Conservation (phyloP, 2,797 vertebrate species). For the Enteromius fasciolatus region DNA sequence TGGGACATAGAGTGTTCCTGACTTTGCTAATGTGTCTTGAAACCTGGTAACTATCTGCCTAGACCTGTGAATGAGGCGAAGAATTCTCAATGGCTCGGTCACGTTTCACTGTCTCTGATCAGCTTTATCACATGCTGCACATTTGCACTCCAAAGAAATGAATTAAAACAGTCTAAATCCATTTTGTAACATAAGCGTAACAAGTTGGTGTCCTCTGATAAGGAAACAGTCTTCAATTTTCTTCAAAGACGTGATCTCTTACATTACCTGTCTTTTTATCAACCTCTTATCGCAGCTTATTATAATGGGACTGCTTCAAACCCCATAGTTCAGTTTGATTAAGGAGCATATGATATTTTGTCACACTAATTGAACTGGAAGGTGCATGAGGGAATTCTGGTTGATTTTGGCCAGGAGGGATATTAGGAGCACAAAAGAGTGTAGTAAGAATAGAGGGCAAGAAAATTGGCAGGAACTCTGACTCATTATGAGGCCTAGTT, state of each 20-base stretch:
- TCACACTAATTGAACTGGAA: constrained; percentile 55
- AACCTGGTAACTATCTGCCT: not conserved
- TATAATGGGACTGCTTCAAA: constrained; percentile 36
- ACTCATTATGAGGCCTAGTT: constrained; percentile 51
- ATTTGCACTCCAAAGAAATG: constrained; percentile 40
- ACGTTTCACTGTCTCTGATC: not conserved
- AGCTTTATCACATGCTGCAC: constrained; percentile 9
- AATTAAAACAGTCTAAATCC: constrained; percentile 29
- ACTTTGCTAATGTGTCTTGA: not conserved
- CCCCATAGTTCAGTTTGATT: constrained; percentile 57
- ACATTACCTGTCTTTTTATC: constrained; percentile 18
- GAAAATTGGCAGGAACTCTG: constrained; percentile 43
- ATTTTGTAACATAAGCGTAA: constrained; percentile 45
- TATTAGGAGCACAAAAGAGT: constrained; percentile 34
- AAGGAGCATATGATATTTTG: constrained; percentile 58
- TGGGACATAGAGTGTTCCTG: not conserved
- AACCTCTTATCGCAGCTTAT: constrained; percentile 39
- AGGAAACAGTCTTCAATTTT: constrained; percentile 33
- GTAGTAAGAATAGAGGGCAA: constrained; percentile 41
- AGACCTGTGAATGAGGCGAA: not conserved
- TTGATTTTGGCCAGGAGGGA: constrained; percentile 54
- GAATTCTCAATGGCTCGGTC: not conserved
- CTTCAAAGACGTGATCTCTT: constrained; percentile 7
- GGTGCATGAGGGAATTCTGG: constrained; percentile 48
- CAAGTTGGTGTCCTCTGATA: constrained; percentile 40